phyloP scores from a whole-genome alignment of 1,140 invertebrate genomes.

The Coptotermes formosanus region DNA sequence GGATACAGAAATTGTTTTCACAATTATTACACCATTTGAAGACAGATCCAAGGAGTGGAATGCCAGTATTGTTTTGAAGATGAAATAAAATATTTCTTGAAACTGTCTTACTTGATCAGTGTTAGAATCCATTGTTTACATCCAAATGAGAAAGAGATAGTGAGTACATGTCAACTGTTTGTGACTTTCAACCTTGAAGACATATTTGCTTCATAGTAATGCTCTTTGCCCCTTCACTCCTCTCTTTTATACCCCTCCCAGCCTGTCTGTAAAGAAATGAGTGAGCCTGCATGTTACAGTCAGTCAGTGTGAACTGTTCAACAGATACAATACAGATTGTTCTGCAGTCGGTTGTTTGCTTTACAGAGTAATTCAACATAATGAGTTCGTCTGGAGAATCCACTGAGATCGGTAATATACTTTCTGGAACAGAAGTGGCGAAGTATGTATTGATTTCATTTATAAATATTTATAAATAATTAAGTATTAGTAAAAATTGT shows the following conservation, averaged over 20 bases:
- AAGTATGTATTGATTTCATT: conserved; percentile 50
- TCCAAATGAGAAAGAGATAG: no score
- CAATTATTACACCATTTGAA: no score
- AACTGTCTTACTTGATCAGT: no score
- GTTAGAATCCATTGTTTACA: no score
- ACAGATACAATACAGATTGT: background rate
- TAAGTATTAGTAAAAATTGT: no score
- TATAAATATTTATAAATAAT: no score
- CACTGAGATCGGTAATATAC: conserved; percentile 48
- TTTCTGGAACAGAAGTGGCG: conserved; percentile 63
- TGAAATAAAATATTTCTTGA: no score
- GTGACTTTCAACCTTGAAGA: background rate
- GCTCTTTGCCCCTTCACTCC: background rate
- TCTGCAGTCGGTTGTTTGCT: background rate
- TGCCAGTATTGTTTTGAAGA: no score
- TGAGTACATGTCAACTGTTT: background rate
- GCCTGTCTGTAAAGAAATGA: background rate
- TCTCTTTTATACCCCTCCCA: background rate
- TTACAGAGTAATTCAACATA: background rate
- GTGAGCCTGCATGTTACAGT: background rate
- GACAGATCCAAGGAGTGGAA: no score
- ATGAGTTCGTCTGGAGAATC: conserved; percentile 15
- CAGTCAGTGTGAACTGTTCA: background rate
- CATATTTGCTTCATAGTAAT: background rate
- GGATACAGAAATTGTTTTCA: no score